These are phyloP conservation scores for Arctia plantaginis DNA, from an alignment of 2,888 invertebrate genomes.

Conservation along the genomic window DNA sequence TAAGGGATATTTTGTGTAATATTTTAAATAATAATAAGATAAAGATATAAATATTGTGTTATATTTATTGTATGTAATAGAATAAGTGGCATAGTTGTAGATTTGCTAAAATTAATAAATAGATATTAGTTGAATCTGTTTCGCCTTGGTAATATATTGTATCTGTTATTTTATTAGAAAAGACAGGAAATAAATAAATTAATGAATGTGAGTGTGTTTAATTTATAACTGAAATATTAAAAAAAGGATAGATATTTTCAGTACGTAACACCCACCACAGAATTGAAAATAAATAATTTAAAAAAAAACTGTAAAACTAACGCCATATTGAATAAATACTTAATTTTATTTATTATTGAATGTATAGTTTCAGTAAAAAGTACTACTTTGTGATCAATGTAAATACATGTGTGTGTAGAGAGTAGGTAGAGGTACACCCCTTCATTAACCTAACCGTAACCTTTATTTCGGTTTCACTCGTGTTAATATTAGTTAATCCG, in stretches of 20 bases:
- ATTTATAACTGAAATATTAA: conserved; percentile 19
- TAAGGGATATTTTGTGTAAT: conserved; percentile 70
- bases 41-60: conserved; percentile 62
- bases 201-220: conserved; percentile 39
- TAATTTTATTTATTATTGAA: too few relatives aligned
- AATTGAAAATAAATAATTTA: too few relatives aligned
- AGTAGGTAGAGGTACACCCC: too few relatives aligned
- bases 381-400: too few relatives aligned
- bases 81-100: conserved; percentile 59
- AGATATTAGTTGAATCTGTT: conserved; percentile 64
- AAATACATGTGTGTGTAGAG: too few relatives aligned
- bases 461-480: too few relatives aligned
- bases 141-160: conserved; percentile 71
- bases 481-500: too few relatives aligned
- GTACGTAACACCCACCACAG: neutral
- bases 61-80: conserved; percentile 77
- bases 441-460: too few relatives aligned
- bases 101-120: conserved; percentile 59
- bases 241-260: neutral
- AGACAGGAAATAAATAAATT: conserved; percentile 71
- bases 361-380: too few relatives aligned
- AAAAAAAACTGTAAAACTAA: too few relatives aligned
- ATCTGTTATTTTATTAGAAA: conserved; percentile 73
- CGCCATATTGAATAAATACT: too few relatives aligned
- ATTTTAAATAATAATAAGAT: conserved; percentile 64